Conservation (phyloP, 2,113 vertebrate genomes). For the Desmodus rotundus region DNA sequence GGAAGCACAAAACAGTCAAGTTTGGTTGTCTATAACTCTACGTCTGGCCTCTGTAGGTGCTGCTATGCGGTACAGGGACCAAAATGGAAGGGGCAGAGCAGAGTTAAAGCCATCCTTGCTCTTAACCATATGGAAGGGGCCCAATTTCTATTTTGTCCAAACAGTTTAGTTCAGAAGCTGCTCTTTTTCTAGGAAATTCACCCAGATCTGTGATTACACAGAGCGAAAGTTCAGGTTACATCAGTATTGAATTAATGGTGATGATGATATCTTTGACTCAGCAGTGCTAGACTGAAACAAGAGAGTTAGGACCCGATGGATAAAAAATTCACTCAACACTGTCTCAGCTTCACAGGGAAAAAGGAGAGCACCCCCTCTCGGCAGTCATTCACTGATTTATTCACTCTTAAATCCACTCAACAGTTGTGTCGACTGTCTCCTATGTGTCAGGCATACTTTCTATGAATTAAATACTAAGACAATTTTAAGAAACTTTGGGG, state of each 20-base stretch:
- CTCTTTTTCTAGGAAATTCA: slow-evolving; percentile 60
- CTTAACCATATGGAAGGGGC: not conserved
- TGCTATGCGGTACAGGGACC: rapidly evolving
- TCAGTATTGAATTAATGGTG: slow-evolving; percentile 34
- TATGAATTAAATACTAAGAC: not conserved
- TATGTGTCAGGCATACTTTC: not conserved
- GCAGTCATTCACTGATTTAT: not conserved
- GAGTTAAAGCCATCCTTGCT: not conserved
- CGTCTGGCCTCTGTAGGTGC: not conserved
- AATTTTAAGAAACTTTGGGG: not conserved
- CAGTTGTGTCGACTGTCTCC: not conserved
- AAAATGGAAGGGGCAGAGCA: not conserved
- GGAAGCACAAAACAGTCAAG: not conserved
- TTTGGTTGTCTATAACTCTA: not conserved
- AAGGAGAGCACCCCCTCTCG: not conserved
- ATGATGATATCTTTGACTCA: slow-evolving; percentile 37
- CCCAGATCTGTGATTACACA: slow-evolving; percentile 38
- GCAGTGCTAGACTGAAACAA: not conserved
- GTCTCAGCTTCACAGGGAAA: not conserved
- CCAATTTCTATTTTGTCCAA: not conserved
- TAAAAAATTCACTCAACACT: not conserved
- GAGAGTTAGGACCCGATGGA: not conserved
- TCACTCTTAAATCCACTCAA: not conserved
- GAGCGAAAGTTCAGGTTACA: slow-evolving; percentile 56
- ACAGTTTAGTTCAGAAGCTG: not conserved